These are phyloP conservation scores for Drosophila orosa DNA, from an alignment of 1,140 invertebrate species.

Conservation along the genomic window DNA sequence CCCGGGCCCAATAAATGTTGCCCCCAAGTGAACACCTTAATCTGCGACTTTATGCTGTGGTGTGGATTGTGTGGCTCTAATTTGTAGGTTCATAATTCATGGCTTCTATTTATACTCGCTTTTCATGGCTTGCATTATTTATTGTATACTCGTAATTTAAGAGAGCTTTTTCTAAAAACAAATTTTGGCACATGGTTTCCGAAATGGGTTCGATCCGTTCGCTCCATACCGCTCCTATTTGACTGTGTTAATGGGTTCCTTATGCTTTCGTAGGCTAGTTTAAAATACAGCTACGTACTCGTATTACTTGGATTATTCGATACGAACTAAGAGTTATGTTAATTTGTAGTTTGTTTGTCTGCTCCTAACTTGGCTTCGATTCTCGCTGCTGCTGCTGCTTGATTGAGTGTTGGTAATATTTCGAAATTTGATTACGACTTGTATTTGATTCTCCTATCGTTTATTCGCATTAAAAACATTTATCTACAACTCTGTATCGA, in stretches of 20 bases:
- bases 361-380: constrained; percentile 50
- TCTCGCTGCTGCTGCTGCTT: constrained; percentile 15
- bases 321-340: constrained; percentile 65
- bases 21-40: constrained; percentile 45
- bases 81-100: constrained; percentile 47
- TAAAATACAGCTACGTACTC: constrained; percentile 74
- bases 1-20: constrained; percentile 35
- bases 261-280: constrained; percentile 65
- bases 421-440: constrained; percentile 75
- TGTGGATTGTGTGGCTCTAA: constrained; percentile 36
- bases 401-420: constrained; percentile 47
- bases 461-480: constrained; percentile 71
- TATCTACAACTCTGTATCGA: constrained; percentile 67
- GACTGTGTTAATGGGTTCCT: constrained; percentile 44
- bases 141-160: constrained; percentile 71
- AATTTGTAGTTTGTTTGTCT: constrained; percentile 73
- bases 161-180: constrained; percentile 64
- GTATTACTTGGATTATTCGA: constrained; percentile 68
- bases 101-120: constrained; percentile 51
- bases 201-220: constrained; percentile 55
- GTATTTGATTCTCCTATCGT: constrained; percentile 67
- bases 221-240: constrained; percentile 11
- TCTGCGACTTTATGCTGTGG: constrained; percentile 33
- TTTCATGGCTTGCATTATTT: constrained; percentile 52
- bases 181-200: constrained; percentile 82